Percentiles rank a stretch among this genome's conserved stretches.
phyloP scores from a whole-genome alignment of 2,113 vertebrate genomes.

The human (Homo sapiens) region DNA sequence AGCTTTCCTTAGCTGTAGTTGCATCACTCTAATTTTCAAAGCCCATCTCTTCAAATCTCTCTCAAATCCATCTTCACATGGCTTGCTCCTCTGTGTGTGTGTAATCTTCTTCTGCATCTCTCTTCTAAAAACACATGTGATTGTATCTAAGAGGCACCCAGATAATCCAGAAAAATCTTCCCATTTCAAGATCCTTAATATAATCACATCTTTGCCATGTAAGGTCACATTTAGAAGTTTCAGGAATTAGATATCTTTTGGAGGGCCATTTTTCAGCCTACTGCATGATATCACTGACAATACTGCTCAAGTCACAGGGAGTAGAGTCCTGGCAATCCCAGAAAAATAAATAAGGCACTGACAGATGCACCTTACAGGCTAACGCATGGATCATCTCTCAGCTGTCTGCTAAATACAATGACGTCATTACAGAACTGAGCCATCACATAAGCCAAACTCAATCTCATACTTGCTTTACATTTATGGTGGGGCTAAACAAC shows the following conservation, averaged over 20 bases:
- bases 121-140: not conserved
- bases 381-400: rapidly evolving
- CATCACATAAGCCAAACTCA: not conserved
- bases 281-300: not conserved
- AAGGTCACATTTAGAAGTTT: not conserved
- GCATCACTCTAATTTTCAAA: rapidly evolving
- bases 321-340: too few relatives aligned
- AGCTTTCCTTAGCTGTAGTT: not conserved
- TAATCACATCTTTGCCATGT: not conserved
- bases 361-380: rapidly evolving
- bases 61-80: not conserved
- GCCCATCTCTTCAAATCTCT: not conserved
- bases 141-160: not conserved
- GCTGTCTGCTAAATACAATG: not conserved
- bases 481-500: not conserved
- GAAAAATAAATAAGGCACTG: not conserved
- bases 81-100: not conserved
- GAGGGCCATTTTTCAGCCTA: not conserved
- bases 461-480: not conserved
- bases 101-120: rapidly evolving
- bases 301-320: not conserved
- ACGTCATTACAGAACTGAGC: not conserved
- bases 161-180: not conserved
- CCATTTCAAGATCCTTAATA: not conserved
- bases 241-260: not conserved